These are phyloP conservation scores for Pimephales promelas DNA, from an alignment of 2,113 vertebrate species.

Conservation along the genomic window DNA sequence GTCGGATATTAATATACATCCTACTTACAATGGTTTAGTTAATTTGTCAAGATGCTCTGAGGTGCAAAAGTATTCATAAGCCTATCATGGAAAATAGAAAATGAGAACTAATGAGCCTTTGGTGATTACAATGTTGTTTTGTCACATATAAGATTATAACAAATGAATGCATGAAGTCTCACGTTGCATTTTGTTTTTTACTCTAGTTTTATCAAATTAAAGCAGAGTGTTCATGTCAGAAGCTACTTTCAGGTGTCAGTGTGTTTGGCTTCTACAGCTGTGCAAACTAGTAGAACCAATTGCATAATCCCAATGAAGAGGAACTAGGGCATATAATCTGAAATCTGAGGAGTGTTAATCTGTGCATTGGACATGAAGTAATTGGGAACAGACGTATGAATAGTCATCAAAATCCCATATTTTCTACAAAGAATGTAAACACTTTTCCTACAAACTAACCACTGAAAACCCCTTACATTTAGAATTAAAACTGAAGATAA, in stretches of 20 bases:
- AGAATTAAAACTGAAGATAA: neutral
- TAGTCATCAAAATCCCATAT: neutral
- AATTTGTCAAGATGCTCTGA: neutral
- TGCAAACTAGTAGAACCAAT: constrained; percentile 30
- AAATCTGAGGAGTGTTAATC: constrained; percentile 36
- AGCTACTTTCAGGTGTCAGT: neutral
- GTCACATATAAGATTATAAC: neutral
- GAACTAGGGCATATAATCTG: constrained; percentile 65
- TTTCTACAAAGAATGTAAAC: constrained; percentile 9
- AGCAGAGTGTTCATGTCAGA: neutral
- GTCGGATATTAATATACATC: neutral
- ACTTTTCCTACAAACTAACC: neutral
- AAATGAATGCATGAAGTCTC: neutral
- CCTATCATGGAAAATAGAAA: neutral
- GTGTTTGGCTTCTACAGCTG: constrained; percentile 52
- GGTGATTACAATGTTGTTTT: neutral
- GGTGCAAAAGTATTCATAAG: neutral
- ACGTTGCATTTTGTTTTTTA: neutral
- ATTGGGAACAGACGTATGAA: constrained; percentile 1
- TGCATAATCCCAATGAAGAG: constrained; percentile 59
- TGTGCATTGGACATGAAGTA: neutral
- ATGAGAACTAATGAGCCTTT: neutral
- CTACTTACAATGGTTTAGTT: neutral
- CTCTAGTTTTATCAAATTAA: neutral
- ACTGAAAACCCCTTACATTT: neutral